These are phyloP conservation scores for Oscheius sp. DNA, from an alignment of 2,888 invertebrate species.

Conservation along the genomic window DNA sequence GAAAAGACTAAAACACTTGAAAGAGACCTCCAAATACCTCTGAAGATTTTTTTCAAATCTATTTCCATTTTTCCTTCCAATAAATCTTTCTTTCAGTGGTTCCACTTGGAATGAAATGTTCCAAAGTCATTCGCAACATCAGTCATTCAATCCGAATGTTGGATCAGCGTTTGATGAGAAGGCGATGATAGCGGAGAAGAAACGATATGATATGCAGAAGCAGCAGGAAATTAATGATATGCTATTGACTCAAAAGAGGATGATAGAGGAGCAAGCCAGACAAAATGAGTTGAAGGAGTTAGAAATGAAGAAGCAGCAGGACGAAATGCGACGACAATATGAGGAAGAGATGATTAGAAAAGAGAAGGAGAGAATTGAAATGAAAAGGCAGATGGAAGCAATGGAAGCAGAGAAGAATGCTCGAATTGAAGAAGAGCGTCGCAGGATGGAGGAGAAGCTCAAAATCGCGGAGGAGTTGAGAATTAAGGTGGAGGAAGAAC, in stretches of 20 bases:
- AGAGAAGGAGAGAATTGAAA: constrained; percentile 42
- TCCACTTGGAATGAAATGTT: constrained; percentile 11
- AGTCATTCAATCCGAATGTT: not conserved
- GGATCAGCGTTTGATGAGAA: constrained; percentile 31
- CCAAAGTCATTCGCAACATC: not conserved
- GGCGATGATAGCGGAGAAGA: constrained; percentile 36
- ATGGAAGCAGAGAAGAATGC: constrained; percentile 33
- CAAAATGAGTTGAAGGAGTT: not conserved
- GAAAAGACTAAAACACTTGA: no score
- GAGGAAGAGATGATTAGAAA: constrained; percentile 8
- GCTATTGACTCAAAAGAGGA: not conserved
- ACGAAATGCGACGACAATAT: not conserved
- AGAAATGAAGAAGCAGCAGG: not conserved
- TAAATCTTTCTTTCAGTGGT: not conserved
- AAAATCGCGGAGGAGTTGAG: constrained; percentile 33
- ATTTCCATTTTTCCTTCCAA: not conserved
- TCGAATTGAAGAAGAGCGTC: constrained; percentile 33
- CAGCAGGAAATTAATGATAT: constrained; percentile 41
- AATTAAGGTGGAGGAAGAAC: constrained; percentile 9
- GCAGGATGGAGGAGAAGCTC: constrained; percentile 30
- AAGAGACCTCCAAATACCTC: not conserved
- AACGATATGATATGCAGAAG: constrained; percentile 40
- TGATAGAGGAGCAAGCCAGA: not conserved
- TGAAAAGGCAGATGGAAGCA: constrained; percentile 38
- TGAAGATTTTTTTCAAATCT: not conserved